Conservation (phyloP, 2,113 vertebrate genomes). For the Aptenodytes forsteri region DNA sequence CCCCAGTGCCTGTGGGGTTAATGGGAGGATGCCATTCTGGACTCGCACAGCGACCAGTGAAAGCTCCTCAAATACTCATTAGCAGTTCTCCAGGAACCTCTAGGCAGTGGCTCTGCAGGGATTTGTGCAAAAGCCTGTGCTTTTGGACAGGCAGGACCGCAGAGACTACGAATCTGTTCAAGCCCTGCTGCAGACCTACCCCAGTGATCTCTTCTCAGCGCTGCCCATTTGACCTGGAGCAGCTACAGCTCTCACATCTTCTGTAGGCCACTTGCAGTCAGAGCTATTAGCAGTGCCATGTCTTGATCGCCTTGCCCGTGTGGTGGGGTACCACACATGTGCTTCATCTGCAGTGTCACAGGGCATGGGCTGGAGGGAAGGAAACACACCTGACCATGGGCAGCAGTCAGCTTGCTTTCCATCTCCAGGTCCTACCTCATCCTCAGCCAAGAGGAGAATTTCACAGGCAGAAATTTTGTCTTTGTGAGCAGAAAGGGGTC, state of each 20-base stretch:
- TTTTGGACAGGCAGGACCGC: neutral
- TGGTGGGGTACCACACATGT: too few relatives aligned
- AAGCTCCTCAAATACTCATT: neutral
- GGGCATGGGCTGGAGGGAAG: too few relatives aligned
- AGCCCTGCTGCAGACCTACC: neutral
- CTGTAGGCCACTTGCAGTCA: neutral
- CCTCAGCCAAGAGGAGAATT: neutral
- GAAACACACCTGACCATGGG: accelerated
- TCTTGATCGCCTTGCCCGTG: accelerated
- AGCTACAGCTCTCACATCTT: neutral
- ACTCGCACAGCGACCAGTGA: neutral
- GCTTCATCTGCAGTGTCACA: neutral
- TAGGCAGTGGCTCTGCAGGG: neutral
- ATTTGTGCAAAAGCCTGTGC: neutral
- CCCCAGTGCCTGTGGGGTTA: neutral
- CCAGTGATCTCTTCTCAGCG: neutral
- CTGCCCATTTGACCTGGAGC: accelerated
- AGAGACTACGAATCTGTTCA: neutral
- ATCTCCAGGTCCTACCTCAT: neutral
- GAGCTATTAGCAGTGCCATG: too few relatives aligned
- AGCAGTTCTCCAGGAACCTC: neutral
- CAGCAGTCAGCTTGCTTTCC: neutral
- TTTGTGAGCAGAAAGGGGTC: neutral
- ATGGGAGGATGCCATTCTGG: neutral
- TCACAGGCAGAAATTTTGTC: neutral